phyloP scores from a whole-genome alignment of 2,113 vertebrate species.

The Macheiramphus alcinus region DNA sequence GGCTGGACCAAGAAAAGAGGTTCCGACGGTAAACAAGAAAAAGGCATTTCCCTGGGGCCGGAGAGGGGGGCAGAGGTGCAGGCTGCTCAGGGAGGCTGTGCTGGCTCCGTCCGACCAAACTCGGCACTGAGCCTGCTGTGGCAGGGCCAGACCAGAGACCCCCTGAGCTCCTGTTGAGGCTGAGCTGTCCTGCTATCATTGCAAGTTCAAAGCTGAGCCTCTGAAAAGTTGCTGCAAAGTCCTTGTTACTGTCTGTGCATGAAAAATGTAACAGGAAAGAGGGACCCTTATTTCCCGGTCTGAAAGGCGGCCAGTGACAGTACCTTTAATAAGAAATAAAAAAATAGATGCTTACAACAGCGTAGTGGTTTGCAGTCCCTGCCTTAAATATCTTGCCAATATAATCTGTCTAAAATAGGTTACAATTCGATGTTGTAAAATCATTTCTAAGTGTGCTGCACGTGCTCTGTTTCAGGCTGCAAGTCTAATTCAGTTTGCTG shows the following conservation, averaged over 20 bases:
- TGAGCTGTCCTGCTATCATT: not conserved
- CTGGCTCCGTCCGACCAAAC: not conserved
- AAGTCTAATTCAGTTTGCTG: not conserved
- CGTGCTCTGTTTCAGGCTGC: not conserved
- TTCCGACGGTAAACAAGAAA: not conserved
- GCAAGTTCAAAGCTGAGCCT: not conserved
- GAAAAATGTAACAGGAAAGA: not conserved
- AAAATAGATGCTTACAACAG: not conserved
- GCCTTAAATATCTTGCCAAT: not conserved
- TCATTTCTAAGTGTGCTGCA: not conserved
- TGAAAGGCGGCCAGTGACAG: not conserved
- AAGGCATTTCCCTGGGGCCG: not conserved
- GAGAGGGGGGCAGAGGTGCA: not conserved
- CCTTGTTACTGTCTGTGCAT: not conserved
- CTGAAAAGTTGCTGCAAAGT: not conserved
- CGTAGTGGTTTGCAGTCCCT: not conserved
- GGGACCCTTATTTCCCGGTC: not conserved
- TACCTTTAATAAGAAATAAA: not conserved
- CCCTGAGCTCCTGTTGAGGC: fast-evolving
- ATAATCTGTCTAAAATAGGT: not conserved
- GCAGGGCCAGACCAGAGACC: not conserved
- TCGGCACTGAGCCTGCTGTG: not conserved
- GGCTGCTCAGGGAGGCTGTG: not conserved
- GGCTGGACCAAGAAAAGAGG: not conserved
- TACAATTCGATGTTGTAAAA: not conserved